Percentiles rank a stretch among this genome's conserved stretches.
Evolutionary conservation across 1,140 invertebrate genomes (phyloP).

Genomic region (Batillaria attramentaria): DNA sequence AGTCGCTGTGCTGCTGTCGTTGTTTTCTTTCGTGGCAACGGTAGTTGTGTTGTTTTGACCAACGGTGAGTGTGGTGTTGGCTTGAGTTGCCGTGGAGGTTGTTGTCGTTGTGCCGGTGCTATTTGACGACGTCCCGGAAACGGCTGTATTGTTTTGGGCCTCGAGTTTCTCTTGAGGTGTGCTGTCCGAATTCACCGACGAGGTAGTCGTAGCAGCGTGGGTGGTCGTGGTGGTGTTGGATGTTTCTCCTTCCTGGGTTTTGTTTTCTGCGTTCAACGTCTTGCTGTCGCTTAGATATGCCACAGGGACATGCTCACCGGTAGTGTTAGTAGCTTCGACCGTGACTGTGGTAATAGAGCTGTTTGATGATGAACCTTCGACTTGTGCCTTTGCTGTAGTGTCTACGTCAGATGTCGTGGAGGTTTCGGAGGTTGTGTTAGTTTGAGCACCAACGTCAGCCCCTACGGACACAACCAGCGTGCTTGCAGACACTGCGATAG

Average conservation of each 20-base stretch:
- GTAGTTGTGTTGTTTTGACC: background rate
- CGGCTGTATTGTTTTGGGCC: too few relatives aligned
- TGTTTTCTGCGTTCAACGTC: background rate
- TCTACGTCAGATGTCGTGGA: background rate
- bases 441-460: background rate
- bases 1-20: background rate
- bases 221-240: too few relatives aligned
- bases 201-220: too few relatives aligned
- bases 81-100: background rate
- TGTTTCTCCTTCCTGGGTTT: too few relatives aligned
- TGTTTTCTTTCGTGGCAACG: background rate
- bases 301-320: background rate
- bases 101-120: too few relatives aligned
- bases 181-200: too few relatives aligned
- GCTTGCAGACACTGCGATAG: too few relatives aligned
- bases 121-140: too few relatives aligned
- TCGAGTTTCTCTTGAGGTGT: too few relatives aligned
- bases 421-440: background rate
- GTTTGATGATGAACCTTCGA: background rate
- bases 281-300: background rate
- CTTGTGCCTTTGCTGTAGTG: background rate
- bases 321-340: background rate
- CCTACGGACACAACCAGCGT: too few relatives aligned
- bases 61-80: background rate
- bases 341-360: background rate